Base-by-base conservation (phyloP, 2,113 vertebrate genomes). In the Malurus cyaneus region DNA sequence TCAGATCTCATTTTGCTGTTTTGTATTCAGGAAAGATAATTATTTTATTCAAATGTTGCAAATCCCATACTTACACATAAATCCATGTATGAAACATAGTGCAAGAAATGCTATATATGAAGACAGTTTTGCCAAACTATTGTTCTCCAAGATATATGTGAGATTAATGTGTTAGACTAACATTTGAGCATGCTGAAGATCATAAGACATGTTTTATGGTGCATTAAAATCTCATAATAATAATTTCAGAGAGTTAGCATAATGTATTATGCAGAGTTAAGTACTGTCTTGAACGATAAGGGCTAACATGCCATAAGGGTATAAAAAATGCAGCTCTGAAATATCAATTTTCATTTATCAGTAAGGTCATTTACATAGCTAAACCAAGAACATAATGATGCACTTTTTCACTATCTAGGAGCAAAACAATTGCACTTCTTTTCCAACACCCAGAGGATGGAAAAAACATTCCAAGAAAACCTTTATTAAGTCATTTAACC, bases 211-310 rank as follows among this genome's bases (percentile, higher is more conserved):
- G 56, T 73, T 97, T 97, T 94, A 96, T 81, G 65, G 74, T 93
- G 84, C 61, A 95, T 95, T 94, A 95, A 91, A 96, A 83, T 86
- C 62, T 80, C 90, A 64, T 92, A 93, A 93, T 72, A 94, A 93
- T 71, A 86, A 90, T 91, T 80, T 97, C 83, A 78, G 73, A 57
- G 72, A 95, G 56, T 66, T 96, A 87, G 64, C 66, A 36, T 90
- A 92, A 96, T 94, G 86, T 47, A 95, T 96, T 96, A 95, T 95
- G 92, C 88, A 86, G 74, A 74, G 83, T 96, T 96, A 96, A 97
- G 96, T 89, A 82, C 78, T 95, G 44, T 53, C 67, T 96, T 95
- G 92, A 94, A 80, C 49, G 74, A 95, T 96, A 97, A 93, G n/a
- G 73, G 41, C 87, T 92, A 95, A 88, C 66, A 82, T 86, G 62